A percentile compares a stretch with the other conserved stretches of the same genome.
Conservation (phyloP, 2,888 invertebrate genomes). For the Drosophila pseudotakahashii region DNA sequence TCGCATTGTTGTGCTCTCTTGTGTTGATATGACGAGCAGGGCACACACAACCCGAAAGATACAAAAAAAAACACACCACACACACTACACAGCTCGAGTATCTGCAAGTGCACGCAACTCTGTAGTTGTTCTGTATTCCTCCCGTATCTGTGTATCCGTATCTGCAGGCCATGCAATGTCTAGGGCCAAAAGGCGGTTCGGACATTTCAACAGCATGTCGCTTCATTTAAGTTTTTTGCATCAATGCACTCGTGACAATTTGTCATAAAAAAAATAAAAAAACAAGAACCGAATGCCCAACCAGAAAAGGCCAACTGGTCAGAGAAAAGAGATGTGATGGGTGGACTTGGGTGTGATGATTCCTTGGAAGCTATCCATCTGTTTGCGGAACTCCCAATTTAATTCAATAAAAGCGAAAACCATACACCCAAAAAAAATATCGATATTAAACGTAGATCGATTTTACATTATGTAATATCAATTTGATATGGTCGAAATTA, state of each 20-base stretch:
- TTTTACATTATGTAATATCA: too few species aligned
- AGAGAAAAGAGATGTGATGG: conserved; percentile 1
- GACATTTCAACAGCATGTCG: conserved; percentile 79
- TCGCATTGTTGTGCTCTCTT: conserved; percentile 51
- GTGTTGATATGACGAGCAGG: conserved; percentile 66
- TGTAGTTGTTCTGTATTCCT: conserved; percentile 34
- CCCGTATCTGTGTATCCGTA: conserved; percentile 48
- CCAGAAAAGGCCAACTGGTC: conserved; percentile 36
- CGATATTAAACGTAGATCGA: too few species aligned
- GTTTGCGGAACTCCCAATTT: conserved; percentile 7
- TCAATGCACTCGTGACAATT: conserved; percentile 80
- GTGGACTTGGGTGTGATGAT: background rate
- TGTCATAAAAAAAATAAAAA: conserved; percentile 66
- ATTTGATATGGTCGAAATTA: too few species aligned
- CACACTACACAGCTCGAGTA: conserved; percentile 67
- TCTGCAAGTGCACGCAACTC: conserved; percentile 74
- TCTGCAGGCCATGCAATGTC: conserved; percentile 30
- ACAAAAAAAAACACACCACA: too few species aligned
- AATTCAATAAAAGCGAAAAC: conserved; percentile 8
- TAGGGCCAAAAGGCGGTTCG: conserved; percentile 66
- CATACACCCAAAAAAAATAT: too few species aligned
- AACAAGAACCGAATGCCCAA: conserved; percentile 21
- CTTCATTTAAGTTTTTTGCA: conserved; percentile 80
- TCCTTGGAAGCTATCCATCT: conserved; percentile 6
- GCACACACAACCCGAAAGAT: conserved; percentile 57